Base-by-base conservation (phyloP, 2,888 invertebrate species). In the Tetragonula carbonaria region DNA sequence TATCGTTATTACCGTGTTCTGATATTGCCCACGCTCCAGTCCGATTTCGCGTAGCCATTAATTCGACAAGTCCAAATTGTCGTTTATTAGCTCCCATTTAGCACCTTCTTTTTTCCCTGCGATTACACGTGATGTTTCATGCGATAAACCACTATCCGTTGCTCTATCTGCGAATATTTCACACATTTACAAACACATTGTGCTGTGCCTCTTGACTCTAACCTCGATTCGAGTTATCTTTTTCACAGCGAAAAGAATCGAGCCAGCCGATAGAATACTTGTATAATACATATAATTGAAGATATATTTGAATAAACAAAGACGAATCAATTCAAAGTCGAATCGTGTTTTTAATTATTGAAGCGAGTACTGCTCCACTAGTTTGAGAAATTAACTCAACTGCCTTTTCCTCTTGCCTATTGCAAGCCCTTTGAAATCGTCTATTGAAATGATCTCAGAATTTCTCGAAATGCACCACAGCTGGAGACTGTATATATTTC, bases 381-480 rank as follows among this genome's bases (percentile, higher is more conserved):
- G n/a, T 2, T 13, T n/a, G 13, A n/a, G n/a, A n/a, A n/a, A 13
- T 5, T 13, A n/a, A 57, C n/a, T n/a, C 13, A 51, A 1, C 16
- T 2, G 5, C 1, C n/a, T 21, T 57, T 14, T 0, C 0, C 4
- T n/a, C 13, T 57, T n/a, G 4, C n/a, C 13, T n/a, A 13, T 14
- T n/a, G 57, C n/a, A 57, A 57, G n/a, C 0, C n/a, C 2, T 28
- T 5, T 57, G 13, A 14, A n/a, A n/a, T 59, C 5, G 5, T n/a
- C n/a, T 5, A 5, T n/a, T 0, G 28, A 57, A n/a, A 14, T 1
- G 38, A 8, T 57, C 21, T 4, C 2, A n/a, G 4, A n/a, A 57
- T 2, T n/a, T 21, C 2, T 14, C 2, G 2, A 3, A 57, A n/a
- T 57, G 14, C 13, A n/a, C 5, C 14, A 5, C 57, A 23, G n/a